A percentile compares a stretch with the other conserved stretches of the same genome.
phyloP scores from a whole-genome alignment of 2,797 vertebrate genomes.

The Pseudochaenichthys georgianus region DNA sequence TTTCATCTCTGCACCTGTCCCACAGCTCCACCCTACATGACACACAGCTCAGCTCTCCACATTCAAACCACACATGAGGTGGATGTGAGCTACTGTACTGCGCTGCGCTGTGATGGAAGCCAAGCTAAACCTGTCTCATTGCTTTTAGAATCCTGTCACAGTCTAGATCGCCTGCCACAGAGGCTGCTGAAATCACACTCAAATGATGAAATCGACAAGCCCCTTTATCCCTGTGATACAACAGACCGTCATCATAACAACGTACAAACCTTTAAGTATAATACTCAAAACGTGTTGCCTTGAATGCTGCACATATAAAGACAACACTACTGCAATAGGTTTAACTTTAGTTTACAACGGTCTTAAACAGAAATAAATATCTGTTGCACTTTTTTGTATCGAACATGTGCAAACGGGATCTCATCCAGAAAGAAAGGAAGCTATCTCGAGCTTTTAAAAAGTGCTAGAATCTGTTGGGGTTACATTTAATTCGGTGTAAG shows the following conservation, averaged over 20 bases:
- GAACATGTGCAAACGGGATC: not conserved
- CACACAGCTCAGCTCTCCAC: conserved; percentile 55
- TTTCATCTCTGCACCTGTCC: conserved; percentile 82
- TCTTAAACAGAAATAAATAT: not conserved
- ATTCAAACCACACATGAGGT: conserved; percentile 41
- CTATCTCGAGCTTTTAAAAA: not conserved
- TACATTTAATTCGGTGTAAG: not conserved
- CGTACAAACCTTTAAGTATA: not conserved
- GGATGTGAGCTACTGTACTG: conserved; percentile 34
- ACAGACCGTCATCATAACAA: not conserved
- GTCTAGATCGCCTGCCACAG: conserved; percentile 27
- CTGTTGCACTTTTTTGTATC: not conserved
- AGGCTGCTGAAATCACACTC: conserved; percentile 20
- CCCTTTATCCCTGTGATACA: not conserved
- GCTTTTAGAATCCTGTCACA: conserved; percentile 33
- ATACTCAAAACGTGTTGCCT: not conserved
- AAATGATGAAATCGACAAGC: conserved; percentile 19
- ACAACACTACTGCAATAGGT: not conserved
- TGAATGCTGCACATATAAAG: not conserved
- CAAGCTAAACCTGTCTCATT: conserved; percentile 40
- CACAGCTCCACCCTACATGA: conserved; percentile 64
- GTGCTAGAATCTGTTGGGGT: not conserved
- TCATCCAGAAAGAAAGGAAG: not conserved
- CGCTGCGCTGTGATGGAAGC: conserved; percentile 3
- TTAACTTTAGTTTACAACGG: not conserved